phyloP scores from a whole-genome alignment of 2,888 invertebrate species.

The Tillus elongatus region DNA sequence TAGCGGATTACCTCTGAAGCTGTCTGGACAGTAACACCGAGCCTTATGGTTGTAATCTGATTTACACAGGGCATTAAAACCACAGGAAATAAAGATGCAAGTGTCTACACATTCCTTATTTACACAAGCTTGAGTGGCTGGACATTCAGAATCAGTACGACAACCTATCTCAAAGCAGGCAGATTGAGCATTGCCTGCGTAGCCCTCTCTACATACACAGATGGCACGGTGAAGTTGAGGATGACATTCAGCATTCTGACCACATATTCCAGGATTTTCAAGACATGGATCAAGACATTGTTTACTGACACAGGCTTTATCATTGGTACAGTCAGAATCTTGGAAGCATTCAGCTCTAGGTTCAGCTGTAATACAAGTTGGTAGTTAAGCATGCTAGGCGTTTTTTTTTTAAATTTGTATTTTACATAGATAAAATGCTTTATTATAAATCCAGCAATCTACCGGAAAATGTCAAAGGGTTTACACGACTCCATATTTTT shows the following conservation, averaged over 20 bases:
- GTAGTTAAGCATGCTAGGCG: too few relatives aligned
- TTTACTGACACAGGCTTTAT: constrained; percentile 70
- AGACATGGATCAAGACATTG: constrained; percentile 68
- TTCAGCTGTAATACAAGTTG: constrained; percentile 4
- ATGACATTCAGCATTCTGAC: constrained; percentile 67
- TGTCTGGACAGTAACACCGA: constrained; percentile 74
- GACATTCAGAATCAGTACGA: constrained; percentile 75
- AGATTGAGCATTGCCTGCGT: constrained; percentile 72
- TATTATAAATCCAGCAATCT: constrained; percentile 3
- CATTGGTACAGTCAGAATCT: constrained; percentile 72
- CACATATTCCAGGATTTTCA: constrained; percentile 57
- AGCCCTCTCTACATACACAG: constrained; percentile 74
- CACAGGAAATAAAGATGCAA: constrained; percentile 72
- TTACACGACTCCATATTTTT: too few relatives aligned
- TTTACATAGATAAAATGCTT: too few relatives aligned
- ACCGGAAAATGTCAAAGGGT: too few relatives aligned
- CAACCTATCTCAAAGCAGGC: constrained; percentile 77
- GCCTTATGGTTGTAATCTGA: constrained; percentile 68
- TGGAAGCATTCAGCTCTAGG: constrained; percentile 66
- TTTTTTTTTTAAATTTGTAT: too few relatives aligned
- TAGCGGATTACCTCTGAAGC: constrained; percentile 72
- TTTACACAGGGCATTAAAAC: constrained; percentile 66
- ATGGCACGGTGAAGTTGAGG: constrained; percentile 71
- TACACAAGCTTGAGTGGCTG: constrained; percentile 71
- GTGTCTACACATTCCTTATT: constrained; percentile 73